phyloP scores from a whole-genome alignment of 2,797 vertebrate species.

The Novumbra hubbsi region DNA sequence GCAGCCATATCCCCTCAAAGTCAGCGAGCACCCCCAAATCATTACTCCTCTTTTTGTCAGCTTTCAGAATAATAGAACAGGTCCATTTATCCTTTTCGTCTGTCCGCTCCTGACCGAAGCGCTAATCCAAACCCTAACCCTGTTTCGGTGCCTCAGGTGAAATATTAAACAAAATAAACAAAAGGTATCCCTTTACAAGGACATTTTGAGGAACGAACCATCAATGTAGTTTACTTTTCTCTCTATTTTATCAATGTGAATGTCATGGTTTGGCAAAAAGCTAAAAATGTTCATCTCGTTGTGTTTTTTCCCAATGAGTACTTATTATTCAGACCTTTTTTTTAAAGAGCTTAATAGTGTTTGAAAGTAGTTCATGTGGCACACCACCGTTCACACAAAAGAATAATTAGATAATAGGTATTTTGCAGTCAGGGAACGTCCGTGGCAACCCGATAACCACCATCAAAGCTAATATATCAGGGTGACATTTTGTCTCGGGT shows the following conservation, averaged over 20 bases:
- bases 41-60: background rate
- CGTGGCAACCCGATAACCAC: constrained; percentile 21
- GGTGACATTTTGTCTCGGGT: constrained; percentile 53
- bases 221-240: background rate
- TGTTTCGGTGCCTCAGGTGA: background rate
- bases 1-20: background rate
- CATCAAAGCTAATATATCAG: constrained; percentile 43
- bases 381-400: background rate
- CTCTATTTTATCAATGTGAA: background rate
- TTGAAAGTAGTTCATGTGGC: background rate
- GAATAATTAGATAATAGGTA: background rate
- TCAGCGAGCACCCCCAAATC: background rate
- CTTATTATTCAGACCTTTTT: background rate
- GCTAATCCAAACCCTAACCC: background rate
- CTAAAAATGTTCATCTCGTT: background rate
- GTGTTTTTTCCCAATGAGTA: background rate
- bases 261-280: background rate
- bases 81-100: background rate
- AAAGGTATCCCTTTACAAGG: background rate
- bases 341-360: background rate
- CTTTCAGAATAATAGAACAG: background rate
- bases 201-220: background rate
- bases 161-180: background rate
- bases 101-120: background rate
- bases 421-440: background rate